Base-by-base conservation (phyloP, 2,113 vertebrate species). In the Menura novaehollandiae region DNA sequence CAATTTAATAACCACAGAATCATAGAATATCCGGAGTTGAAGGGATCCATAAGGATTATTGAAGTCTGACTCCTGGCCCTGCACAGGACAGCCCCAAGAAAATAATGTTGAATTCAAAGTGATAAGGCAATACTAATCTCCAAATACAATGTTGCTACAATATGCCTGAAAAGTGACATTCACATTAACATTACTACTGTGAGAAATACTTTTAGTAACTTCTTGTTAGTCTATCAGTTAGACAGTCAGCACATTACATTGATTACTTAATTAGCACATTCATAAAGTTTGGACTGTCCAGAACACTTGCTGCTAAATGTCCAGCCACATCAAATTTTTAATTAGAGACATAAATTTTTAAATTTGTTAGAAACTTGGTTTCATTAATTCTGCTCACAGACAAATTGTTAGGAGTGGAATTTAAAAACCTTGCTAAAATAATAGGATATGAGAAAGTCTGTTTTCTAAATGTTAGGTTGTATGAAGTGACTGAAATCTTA, bases 111-210 rank as follows among this genome's bases (percentile, higher is more conserved):
- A 58, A 92, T 63, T 44, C 11, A 82, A 74, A 88, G 71, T 21
- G 14, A 39, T 47, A 71, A 20, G 11, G 11, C 11, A 82, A 62
- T 27, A 74, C 1, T 32, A 56, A 79, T 67, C 14, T 41, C 28
- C 75, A 46, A 46, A 55, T 49, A 58, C 8, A 66, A 46, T 15
- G 13, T 62, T 58, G 24, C 32, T 91, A 71, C 11, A 58, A 20
- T 22, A 58, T 39, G 14, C 19, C 53, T 73, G 28, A 47, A 75
- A 76, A 76, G 9, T 58, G 39, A 64, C 13, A 75, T 5, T 6
- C 22, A n/a, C 0, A 1, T 37, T 53, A 58, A 68, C 35, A n/a
- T 49, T 21, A 56, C 2, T 19, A 43, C 2, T 43, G 10, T 52
- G 59, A 64, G 24, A 82, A 86, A 51, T 8, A 39, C 30, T 44